Base-by-base conservation (phyloP, 2,113 vertebrate genomes). In the Lasiurus borealis region DNA sequence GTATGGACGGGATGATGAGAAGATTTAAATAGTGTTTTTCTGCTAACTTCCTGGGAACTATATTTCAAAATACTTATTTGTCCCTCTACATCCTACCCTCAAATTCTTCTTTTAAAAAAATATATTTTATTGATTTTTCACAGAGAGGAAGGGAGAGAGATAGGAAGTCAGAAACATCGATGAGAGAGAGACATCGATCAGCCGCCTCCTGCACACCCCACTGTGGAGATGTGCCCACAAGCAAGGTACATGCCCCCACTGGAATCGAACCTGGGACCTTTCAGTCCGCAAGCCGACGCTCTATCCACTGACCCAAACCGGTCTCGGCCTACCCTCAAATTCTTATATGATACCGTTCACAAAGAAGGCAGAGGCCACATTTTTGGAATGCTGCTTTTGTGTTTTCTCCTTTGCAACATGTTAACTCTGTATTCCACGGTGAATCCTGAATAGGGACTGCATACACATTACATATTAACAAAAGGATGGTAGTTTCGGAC, bases 341-440 rank as follows among this genome's bases (percentile, higher is more conserved):
- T 64, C 27, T 72, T 36, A 2, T 59, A 34, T 50, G 48, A 31
- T 77, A 52, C 8, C 54, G 59, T 4, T 77, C 72, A 78, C 50
- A 72, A 44, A 93, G 54, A 86, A 81, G 34, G 48, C 34, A 81
- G 68, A 81, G 52, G 15, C 46, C 29, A 52, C 21, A 77, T 68
- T 84, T 94, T 84, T 54, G 34, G 59, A 75, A 69, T 57, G 7
- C n/a, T 36, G 19, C 27, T 69, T 78, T 59, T 44, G 7, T 80
- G 15, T 76, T 50, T 95, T 85, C 64, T 88, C 54, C 59, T 85
- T 81, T 90, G 80, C 54, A 84, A 87, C 31, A 50, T 64, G 36
- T 50, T 91, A 48, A 40, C n/a, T 92, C 59, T 52, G 2, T 59
- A 25, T 18, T 57, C 19, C 57, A 3, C 6, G 2, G 50, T 73